Base-by-base conservation (phyloP, 1,140 invertebrate genomes). In the Caenorhabditis inopinata region DNA sequence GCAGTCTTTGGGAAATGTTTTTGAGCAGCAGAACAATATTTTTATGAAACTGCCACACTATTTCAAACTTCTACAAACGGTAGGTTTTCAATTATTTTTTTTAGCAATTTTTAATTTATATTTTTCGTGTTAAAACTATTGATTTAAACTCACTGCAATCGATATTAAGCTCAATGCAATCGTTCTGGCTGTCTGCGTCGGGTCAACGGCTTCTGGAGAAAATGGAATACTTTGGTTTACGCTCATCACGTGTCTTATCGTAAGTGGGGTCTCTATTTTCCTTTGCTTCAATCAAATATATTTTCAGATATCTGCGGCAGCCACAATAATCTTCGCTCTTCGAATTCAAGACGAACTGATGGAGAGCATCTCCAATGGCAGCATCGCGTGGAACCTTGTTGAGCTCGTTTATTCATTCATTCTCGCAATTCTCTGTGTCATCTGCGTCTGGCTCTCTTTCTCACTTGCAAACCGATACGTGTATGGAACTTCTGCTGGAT, bases 21-120 rank as follows among this genome's bases (percentile, higher is more conserved):
- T 68, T 21, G 58, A 68, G 21, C 35, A 68, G 35, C 29, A 68
- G 32, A 68, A 79, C 46, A 79, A 79, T 27, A 27, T 62, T 58
- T 79, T 79, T 45, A 62, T 79, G 25, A 79, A 79, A 74, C 42
- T 79, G 62, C 78, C 78, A 9, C 78, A 79, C n/a, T 68, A 68
- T 45, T 79, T 79, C 47, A 79, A 79, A 27, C 78, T 68, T 12
- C 68, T 79, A 27, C 78, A 79, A 18, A 45, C 78, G 46, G 78
- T 79, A 74, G 4, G 58, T 53, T 47, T 38, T n/a, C n/a, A n/a
- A 32, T 42, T 62, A 11, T 68, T 5, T 21, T 79, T 21, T 35
- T 0, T 5, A 35, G 29, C 2, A 42, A 21, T 16, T 35, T 45
- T 53, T 11, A 53, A 53, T 53, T 53, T 75, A n/a, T n/a, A n/a